phyloP scores from a whole-genome alignment of 2,113 vertebrate species.

The Hippocampus abdominalis region DNA sequence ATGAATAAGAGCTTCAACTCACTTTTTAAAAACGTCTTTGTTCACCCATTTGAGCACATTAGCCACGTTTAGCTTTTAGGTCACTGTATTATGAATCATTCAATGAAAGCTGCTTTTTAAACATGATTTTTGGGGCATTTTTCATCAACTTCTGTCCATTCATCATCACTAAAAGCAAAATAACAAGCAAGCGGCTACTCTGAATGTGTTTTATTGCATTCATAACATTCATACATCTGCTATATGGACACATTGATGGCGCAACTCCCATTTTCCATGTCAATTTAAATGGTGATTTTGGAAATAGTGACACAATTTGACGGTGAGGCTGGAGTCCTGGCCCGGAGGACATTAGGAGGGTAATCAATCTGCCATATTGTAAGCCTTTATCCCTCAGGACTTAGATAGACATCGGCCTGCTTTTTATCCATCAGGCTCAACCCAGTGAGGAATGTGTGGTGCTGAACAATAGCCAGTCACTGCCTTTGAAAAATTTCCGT shows the following conservation, averaged over 20 bases:
- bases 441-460: constrained; percentile 36
- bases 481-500: constrained; percentile 46
- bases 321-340: constrained; percentile 34
- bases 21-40: not conserved
- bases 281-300: not conserved
- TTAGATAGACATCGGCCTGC: constrained; percentile 49
- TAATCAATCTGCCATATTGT: constrained; percentile 59
- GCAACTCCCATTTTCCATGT: not conserved
- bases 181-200: not conserved
- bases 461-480: constrained; percentile 54
- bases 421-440: constrained; percentile 33
- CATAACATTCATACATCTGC: not conserved
- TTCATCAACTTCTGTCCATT: not conserved
- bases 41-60: not conserved
- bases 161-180: not conserved
- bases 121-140: not conserved
- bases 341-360: constrained; percentile 43
- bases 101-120: not conserved
- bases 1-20: too few species aligned
- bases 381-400: constrained; percentile 37
- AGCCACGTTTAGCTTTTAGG: not conserved
- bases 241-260: not conserved
- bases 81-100: not conserved
- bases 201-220: constrained; percentile 5
- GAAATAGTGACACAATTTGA: constrained; percentile 45